phyloP scores from a whole-genome alignment of 2,888 invertebrate species.

The Agrotis puta region DNA sequence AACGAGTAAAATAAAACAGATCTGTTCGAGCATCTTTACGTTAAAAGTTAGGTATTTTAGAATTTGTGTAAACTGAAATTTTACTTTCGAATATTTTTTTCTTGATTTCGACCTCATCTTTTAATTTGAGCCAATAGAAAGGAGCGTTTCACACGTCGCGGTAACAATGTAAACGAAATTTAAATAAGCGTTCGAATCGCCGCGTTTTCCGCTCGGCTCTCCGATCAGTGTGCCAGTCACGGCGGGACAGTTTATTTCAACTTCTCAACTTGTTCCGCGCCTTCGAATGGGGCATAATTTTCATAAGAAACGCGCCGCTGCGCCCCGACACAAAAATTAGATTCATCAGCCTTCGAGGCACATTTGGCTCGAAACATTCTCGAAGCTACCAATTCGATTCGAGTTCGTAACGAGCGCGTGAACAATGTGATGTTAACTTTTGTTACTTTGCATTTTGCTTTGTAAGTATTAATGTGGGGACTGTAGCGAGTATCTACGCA shows the following conservation, averaged over 20 bases:
- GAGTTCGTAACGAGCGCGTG: constrained; percentile 83
- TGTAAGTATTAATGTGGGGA: constrained; percentile 63
- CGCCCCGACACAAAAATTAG: constrained; percentile 86
- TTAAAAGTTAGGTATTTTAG: neutral
- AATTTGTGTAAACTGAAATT: neutral
- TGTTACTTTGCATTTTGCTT: constrained; percentile 78
- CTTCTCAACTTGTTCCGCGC: constrained; percentile 86
- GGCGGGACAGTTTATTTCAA: constrained; percentile 89
- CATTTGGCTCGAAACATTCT: constrained; percentile 81
- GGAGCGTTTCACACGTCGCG: constrained; percentile 55
- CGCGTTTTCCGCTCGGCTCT: constrained; percentile 59
- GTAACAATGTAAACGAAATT: constrained; percentile 67
- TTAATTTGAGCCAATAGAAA: constrained; percentile 48
- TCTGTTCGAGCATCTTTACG: neutral
- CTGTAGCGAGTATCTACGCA: constrained; percentile 55
- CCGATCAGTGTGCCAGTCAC: constrained; percentile 86
- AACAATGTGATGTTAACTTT: constrained; percentile 82
- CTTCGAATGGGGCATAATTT: constrained; percentile 90
- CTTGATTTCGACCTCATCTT: neutral
- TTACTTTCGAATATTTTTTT: neutral
- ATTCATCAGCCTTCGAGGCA: constrained; percentile 85
- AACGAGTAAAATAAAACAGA: neutral
- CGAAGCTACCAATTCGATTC: constrained; percentile 83
- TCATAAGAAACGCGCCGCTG: constrained; percentile 86
- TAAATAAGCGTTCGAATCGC: constrained; percentile 70